phyloP scores from a whole-genome alignment of 2,888 invertebrate species.

The Muscina levida region DNA sequence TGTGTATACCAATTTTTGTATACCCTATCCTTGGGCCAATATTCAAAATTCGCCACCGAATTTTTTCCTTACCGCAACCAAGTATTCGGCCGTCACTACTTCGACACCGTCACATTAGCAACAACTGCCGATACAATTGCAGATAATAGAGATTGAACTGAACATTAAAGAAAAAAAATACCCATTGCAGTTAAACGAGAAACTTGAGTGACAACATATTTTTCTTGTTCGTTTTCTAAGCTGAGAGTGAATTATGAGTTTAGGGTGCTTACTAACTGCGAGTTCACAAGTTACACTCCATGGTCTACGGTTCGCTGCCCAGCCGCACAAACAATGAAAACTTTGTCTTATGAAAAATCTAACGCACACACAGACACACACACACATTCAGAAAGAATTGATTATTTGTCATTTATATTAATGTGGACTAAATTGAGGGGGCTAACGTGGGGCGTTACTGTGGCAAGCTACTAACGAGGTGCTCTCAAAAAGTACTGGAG shows the following conservation, averaged over 20 bases:
- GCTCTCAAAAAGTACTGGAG: not conserved
- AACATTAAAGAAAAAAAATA: conserved; percentile 41
- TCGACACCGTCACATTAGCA: not conserved
- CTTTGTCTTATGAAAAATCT: conserved; percentile 38
- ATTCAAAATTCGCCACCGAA: too few relatives aligned
- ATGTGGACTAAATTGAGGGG: conserved; percentile 30
- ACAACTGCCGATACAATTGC: not conserved
- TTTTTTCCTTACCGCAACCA: not conserved
- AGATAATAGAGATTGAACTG: conserved; percentile 42
- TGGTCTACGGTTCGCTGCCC: not conserved
- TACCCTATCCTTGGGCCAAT: too few relatives aligned
- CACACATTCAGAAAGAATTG: conserved; percentile 40
- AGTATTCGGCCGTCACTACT: not conserved
- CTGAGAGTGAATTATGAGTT: conserved; percentile 57
- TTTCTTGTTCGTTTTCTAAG: too few relatives aligned
- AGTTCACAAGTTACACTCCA: conserved; percentile 61
- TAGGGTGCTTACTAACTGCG: conserved; percentile 57
- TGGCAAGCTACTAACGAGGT: conserved; percentile 18
- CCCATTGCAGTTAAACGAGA: conserved; percentile 23
- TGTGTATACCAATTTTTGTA: too few relatives aligned
- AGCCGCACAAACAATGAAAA: conserved; percentile 50
- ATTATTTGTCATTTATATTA: conserved; percentile 54
- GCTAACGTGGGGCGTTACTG: conserved; percentile 42
- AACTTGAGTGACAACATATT: conserved; percentile 65
- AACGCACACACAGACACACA: not conserved